Conservation (phyloP, 1,140 invertebrate genomes). For the Calephelis nemesis region DNA sequence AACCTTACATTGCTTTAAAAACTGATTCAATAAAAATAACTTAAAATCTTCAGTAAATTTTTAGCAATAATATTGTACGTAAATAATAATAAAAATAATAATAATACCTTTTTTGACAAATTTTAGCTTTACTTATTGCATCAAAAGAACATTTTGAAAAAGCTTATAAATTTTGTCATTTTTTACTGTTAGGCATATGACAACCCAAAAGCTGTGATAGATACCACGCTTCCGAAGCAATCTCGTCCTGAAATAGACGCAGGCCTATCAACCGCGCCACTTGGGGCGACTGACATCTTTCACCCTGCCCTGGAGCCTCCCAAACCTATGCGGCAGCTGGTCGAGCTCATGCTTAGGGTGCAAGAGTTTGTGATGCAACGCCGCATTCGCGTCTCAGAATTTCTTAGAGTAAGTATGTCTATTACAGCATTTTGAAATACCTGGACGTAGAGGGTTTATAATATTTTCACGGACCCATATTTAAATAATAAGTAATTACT, state of each 20-base stretch:
- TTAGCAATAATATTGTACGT: too few relatives aligned
- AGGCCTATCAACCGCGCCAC: conserved; percentile 70
- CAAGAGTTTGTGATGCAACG: conserved; percentile 82
- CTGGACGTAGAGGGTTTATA: too few relatives aligned
- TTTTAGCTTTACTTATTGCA: too few relatives aligned
- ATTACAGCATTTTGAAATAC: too few relatives aligned
- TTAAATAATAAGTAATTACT: too few relatives aligned
- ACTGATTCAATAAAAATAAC: too few relatives aligned
- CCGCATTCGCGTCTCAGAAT: conserved; percentile 81
- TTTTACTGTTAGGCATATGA: conserved; percentile 62
- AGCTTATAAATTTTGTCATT: neutral
- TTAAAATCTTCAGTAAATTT: too few relatives aligned
- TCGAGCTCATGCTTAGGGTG: conserved; percentile 77
- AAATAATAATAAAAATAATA: too few relatives aligned
- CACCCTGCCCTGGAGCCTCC: conserved; percentile 78
- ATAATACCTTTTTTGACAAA: too few relatives aligned
- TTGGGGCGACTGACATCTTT: conserved; percentile 79
- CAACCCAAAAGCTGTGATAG: conserved; percentile 78
- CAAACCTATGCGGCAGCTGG: conserved; percentile 53
- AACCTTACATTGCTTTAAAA: too few relatives aligned
- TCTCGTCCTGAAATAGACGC: conserved; percentile 82
- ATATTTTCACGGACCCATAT: too few relatives aligned
- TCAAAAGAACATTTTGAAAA: neutral
- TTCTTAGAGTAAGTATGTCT: conserved; percentile 77
- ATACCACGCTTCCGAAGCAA: conserved; percentile 83